A percentile compares a stretch with the other conserved stretches of the same genome.
Conservation (phyloP, 2,113 vertebrate species). For the Rattus rattus region DNA sequence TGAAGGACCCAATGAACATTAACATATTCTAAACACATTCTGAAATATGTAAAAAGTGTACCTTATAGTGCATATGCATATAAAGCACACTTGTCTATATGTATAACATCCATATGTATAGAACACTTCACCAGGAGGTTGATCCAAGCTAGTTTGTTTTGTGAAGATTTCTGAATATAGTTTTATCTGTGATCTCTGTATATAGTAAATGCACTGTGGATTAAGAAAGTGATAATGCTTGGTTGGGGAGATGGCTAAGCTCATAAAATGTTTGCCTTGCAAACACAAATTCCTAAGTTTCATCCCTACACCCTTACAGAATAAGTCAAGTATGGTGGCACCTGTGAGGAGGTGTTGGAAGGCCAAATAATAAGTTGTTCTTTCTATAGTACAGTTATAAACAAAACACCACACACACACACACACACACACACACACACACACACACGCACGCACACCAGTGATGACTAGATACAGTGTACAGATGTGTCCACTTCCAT, state of each 20-base stretch:
- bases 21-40: neutral
- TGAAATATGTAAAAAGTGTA: neutral
- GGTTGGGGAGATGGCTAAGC: neutral
- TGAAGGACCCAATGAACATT: neutral
- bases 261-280: neutral
- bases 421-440: no score
- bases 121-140: neutral
- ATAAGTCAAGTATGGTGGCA: neutral
- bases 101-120: neutral
- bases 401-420: neutral
- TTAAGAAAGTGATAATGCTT: neutral
- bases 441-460: neutral
- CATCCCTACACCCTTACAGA: neutral
- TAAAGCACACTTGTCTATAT: neutral
- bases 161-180: neutral
- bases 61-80: neutral
- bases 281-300: neutral
- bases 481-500: neutral
- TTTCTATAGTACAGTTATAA: neutral
- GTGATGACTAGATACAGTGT: neutral
- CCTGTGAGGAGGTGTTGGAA: neutral
- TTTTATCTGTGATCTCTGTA: neutral
- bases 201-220: neutral
- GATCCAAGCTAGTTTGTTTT: neutral
- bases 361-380: neutral